These are phyloP conservation scores for Hypotaenidia philippensis DNA, from an alignment of 2,797 vertebrate species.

Conservation along the genomic window DNA sequence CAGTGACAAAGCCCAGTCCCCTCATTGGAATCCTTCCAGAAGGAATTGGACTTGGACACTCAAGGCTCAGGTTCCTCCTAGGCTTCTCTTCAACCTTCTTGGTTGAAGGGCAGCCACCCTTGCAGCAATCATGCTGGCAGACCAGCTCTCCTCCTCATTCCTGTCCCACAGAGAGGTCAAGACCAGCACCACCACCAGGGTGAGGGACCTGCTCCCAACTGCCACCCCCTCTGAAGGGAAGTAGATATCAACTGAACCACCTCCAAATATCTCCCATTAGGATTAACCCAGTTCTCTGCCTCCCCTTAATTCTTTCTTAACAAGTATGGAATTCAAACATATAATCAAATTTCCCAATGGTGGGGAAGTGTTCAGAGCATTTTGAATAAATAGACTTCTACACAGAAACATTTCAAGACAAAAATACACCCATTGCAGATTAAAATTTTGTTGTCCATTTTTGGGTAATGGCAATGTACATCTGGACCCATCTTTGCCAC, in stretches of 20 bases:
- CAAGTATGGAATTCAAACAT: rapidly evolving
- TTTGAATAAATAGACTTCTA: not conserved
- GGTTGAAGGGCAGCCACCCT: rapidly evolving
- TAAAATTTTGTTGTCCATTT: not conserved
- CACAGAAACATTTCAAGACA: not conserved
- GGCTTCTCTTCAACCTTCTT: not conserved
- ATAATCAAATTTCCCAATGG: not conserved
- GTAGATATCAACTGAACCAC: not conserved
- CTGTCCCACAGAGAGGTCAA: rapidly evolving
- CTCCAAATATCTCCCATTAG: not conserved
- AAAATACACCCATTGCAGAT: not conserved
- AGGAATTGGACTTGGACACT: not conserved
- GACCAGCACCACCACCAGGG: not conserved
- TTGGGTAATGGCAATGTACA: not conserved
- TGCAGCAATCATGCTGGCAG: not conserved
- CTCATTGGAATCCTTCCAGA: not conserved
- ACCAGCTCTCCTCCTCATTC: rapidly evolving
- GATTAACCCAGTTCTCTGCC: not conserved
- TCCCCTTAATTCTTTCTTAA: not conserved
- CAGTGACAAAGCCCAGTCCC: not conserved
- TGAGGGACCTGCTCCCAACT: not conserved
- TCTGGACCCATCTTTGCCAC: not conserved
- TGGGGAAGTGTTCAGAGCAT: not conserved
- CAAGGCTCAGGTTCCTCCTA: not conserved
- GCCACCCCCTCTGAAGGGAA: not conserved